Base-by-base conservation (phyloP, 1,140 invertebrate genomes). In the Aphaenogaster rudis region DNA sequence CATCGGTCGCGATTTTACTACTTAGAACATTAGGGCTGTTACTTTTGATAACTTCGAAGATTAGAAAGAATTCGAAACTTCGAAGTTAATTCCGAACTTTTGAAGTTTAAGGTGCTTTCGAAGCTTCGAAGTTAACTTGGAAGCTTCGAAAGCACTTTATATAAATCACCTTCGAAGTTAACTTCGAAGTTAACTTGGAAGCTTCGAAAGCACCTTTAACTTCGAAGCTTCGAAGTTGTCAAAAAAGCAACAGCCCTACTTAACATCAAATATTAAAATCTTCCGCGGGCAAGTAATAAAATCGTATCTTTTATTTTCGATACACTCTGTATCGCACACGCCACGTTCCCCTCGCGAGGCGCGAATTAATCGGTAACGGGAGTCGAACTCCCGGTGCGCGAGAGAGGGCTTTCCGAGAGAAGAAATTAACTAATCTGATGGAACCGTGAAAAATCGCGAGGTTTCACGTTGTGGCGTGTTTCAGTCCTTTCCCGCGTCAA, bases 301-400 rank as follows among this genome's bases (percentile, higher is more conserved):
- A 63, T 33, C n/a, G 28, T 28, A 28, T 21, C 17, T 21, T 21
- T 57, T 21, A 3, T 67, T 66, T 48, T 61, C 48, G 45, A n/a
- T 21, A 57, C 33, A 74, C 33, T 50, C 80, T 61, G 54, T 52
- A 84, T 50, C 45, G 39, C 39, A 39, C 64, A 33, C 39, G 66
- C 42, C 11, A 54, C 80, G 52, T 48, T 59, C 50, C 33, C 42
- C 28, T 28, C 17, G 28, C 28, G 79, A 61, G 52, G 7, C 17
- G 64, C 15, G 15, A n/a, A 82, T 74, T 82, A 82, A 82, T 82
- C 52, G 64, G 36, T 48, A 71, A 81, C 79, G 80, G 39, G 11
- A 59, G 17, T 71, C 28, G 7, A 36, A 36, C 4, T 28, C 11
- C 21, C 36, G 21, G 42, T n/a, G 28, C 28, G 6, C 4, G 48